phyloP scores from a whole-genome alignment of 2,113 vertebrate species.

The Ornithorhynchus anatinus region DNA sequence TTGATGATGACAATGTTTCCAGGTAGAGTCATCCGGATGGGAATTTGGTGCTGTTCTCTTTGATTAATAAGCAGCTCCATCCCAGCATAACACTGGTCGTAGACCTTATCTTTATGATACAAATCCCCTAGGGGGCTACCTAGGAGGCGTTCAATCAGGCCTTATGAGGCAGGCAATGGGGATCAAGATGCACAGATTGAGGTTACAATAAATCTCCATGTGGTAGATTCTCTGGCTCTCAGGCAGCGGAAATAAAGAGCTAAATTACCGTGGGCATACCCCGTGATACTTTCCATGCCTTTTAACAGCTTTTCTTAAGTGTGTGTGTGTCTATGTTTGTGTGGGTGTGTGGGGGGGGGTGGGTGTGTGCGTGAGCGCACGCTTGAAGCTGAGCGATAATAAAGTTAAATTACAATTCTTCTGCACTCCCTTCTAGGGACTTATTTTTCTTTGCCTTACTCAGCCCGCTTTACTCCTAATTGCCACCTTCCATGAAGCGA shows the following conservation, averaged over 20 bases:
- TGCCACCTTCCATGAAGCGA: neutral
- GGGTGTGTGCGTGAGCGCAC: too few species aligned
- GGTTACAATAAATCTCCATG: neutral
- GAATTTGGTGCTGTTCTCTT: neutral
- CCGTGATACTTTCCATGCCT: too few species aligned
- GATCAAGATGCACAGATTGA: neutral
- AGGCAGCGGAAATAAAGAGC: too few species aligned
- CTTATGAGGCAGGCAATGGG: neutral
- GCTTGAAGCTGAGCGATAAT: neutral
- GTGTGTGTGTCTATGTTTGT: too few species aligned
- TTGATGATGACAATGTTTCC: neutral
- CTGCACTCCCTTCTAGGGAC: constrained; percentile 8
- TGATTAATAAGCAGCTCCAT: neutral
- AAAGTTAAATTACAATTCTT: neutral
- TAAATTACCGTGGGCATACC: too few species aligned
- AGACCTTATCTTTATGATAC: too few species aligned
- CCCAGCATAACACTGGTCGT: too few species aligned
- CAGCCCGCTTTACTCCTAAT: neutral
- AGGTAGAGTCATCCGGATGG: neutral
- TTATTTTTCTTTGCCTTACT: neutral
- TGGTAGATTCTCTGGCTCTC: too few species aligned
- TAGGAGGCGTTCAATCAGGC: neutral
- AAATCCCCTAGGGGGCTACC: too few species aligned
- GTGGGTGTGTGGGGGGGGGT: too few species aligned
- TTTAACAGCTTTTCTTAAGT: too few species aligned